Percentiles rank a stretch among this genome's conserved stretches.
These are phyloP conservation scores for Apodemia duryi DNA, from an alignment of 2,888 invertebrate genomes.

Conservation along the genomic window DNA sequence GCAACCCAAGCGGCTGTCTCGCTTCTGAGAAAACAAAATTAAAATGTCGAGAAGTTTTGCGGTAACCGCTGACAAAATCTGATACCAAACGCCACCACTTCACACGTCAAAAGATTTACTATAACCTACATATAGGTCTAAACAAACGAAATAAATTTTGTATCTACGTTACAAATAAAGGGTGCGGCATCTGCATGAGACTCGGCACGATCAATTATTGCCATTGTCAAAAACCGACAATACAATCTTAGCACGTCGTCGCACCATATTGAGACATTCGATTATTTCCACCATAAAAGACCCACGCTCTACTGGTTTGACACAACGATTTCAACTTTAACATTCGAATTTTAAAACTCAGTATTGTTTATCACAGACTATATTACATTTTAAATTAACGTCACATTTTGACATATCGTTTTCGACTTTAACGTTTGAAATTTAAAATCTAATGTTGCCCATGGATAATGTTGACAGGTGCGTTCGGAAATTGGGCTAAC, in stretches of 20 bases:
- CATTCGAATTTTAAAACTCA: conserved; percentile 39
- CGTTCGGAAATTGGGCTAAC: conserved; percentile 58
- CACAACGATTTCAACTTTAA: conserved; percentile 36
- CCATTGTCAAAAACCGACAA: conserved; percentile 60
- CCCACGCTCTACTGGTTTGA: conserved; percentile 38
- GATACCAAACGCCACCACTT: conserved; percentile 36
- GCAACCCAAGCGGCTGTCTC: conserved; percentile 22
- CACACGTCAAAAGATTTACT: conserved; percentile 55
- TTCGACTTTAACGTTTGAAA: conserved; percentile 38
- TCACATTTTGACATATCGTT: conserved; percentile 18
- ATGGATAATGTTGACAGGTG: conserved; percentile 58
- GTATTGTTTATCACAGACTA: conserved; percentile 5
- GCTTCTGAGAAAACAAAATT: conserved; percentile 37
- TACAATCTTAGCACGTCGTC: conserved; percentile 56
- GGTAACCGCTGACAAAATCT: conserved; percentile 33
- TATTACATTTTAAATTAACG: conserved; percentile 7
- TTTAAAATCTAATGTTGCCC: conserved; percentile 43
- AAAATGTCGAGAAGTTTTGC: conserved; percentile 33
- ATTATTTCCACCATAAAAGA: conserved; percentile 36
- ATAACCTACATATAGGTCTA: conserved; percentile 49
- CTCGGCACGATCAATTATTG: conserved; percentile 68
- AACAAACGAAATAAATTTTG: conserved; percentile 55
- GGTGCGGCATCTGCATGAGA: conserved; percentile 64
- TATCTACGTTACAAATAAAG: conserved; percentile 50
- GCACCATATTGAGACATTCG: conserved; percentile 53